Evolutionary conservation across 2,113 vertebrate species (phyloP).

Genomic region (Podilymbus podiceps): DNA sequence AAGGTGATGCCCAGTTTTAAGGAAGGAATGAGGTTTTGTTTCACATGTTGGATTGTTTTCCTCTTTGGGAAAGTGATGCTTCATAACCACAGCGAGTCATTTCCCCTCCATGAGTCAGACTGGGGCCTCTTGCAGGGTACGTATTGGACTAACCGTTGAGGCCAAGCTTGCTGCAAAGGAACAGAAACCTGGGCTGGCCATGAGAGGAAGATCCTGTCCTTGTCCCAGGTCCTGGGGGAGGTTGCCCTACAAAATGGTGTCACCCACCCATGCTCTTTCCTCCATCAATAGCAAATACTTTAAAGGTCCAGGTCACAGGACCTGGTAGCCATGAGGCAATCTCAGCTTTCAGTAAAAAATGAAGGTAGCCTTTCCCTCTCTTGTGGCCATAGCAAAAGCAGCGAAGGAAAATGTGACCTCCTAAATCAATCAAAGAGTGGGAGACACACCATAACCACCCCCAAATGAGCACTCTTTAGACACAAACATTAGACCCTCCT

Average conservation of each 20-base stretch:
- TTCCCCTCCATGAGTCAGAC: constrained; percentile 19
- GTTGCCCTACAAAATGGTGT: not conserved
- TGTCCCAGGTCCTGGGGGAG: not conserved
- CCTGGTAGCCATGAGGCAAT: not conserved
- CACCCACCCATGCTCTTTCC: not conserved
- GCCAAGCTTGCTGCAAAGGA: not conserved
- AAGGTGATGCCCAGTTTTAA: not conserved
- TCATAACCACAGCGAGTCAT: not conserved
- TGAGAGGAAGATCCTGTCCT: not conserved
- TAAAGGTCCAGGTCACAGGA: not conserved
- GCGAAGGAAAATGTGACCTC: not conserved
- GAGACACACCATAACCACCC: not conserved
- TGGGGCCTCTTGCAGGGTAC: not conserved
- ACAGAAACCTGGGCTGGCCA: not conserved
- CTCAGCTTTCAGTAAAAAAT: not conserved
- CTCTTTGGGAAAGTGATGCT: not conserved
- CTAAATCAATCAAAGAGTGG: not conserved
- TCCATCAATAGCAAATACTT: not conserved
- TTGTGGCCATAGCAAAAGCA: not conserved
- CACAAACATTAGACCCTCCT: not conserved
- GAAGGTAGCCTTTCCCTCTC: not conserved
- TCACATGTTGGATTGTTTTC: not conserved
- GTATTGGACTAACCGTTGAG: not conserved
- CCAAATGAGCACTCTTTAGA: not conserved
- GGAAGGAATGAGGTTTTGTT: not conserved